phyloP scores from a whole-genome alignment of 2,888 invertebrate species.

The Parthenolecanium corni region DNA sequence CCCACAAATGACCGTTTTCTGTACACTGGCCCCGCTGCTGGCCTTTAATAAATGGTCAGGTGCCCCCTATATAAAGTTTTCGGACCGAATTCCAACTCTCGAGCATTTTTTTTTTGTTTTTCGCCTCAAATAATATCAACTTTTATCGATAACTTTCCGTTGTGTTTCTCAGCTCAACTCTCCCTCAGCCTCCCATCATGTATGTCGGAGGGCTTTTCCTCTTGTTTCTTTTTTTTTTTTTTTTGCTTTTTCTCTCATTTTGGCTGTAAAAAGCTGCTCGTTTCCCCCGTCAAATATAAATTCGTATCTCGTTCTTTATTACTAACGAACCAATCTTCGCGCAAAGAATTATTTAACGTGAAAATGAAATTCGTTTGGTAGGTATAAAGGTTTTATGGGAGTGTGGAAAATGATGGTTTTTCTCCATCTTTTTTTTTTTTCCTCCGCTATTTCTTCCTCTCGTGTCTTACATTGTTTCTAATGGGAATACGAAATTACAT shows the following conservation, averaged over 20 bases:
- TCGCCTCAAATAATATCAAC: conserved; percentile 26
- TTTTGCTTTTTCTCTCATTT: background rate
- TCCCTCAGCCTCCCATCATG: background rate
- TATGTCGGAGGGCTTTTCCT: background rate
- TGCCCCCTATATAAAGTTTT: conserved; percentile 25
- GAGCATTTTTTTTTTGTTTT: background rate
- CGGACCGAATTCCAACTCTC: conserved; percentile 21
- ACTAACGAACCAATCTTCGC: conserved; percentile 2
- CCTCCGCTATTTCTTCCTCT: no score
- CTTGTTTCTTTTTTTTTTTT: conserved; percentile 3
- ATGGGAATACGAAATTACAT: no score
- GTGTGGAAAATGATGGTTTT: no score
- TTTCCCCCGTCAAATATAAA: background rate
- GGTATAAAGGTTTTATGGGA: no score
- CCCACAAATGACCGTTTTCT: conserved; percentile 29
- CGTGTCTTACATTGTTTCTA: no score
- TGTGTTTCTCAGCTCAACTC: conserved; percentile 7
- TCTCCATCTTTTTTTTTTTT: no score
- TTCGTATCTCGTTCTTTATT: conserved; percentile 10
- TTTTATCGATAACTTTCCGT: conserved; percentile 24
- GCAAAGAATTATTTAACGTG: conserved; percentile 7
- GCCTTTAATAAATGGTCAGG: conserved; percentile 26
- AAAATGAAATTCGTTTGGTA: background rate
- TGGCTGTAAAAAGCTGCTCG: no score
- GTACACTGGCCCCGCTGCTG: conserved; percentile 8